Conservation (phyloP, 2,888 invertebrate species). For the Melanotus villosus region DNA sequence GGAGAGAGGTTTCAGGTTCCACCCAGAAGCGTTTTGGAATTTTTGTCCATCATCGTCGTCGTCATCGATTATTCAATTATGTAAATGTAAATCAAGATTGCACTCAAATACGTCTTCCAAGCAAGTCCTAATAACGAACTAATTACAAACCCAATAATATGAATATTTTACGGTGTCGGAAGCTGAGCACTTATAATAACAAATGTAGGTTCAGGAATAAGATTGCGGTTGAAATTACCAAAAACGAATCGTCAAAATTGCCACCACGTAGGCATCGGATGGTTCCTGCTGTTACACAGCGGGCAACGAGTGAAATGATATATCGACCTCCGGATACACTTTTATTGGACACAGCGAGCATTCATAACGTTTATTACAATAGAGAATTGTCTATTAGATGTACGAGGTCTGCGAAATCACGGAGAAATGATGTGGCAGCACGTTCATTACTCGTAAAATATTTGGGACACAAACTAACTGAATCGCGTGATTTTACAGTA, state of each 20-base stretch:
- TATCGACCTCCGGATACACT: slow-evolving; percentile 28
- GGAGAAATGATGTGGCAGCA: slow-evolving; percentile 22
- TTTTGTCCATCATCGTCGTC: background rate
- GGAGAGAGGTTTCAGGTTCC: too few species aligned
- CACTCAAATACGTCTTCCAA: slow-evolving; percentile 14
- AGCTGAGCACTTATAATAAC: slow-evolving; percentile 32
- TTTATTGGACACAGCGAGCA: slow-evolving; percentile 33
- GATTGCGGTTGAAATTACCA: slow-evolving; percentile 29
- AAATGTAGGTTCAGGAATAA: slow-evolving; percentile 31
- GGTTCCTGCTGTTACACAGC: slow-evolving; percentile 25
- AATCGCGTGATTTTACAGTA: slow-evolving; percentile 20
- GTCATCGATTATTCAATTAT: slow-evolving; percentile 18
- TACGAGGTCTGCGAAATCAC: slow-evolving; percentile 23
- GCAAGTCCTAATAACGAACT: slow-evolving; percentile 13
- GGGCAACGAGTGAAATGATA: slow-evolving; percentile 27
- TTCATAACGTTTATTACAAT: slow-evolving; percentile 34
- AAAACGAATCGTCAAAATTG: slow-evolving; percentile 26
- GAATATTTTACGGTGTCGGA: slow-evolving; percentile 28
- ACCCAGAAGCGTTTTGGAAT: slow-evolving; percentile 6
- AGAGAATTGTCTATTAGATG: slow-evolving; percentile 32
- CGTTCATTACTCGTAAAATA: slow-evolving; percentile 24
- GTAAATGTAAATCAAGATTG: slow-evolving; percentile 12
- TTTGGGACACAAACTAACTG: slow-evolving; percentile 31
- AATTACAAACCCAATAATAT: slow-evolving; percentile 25
- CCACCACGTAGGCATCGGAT: slow-evolving; percentile 30